A percentile compares a stretch with the other conserved stretches of the same genome.
phyloP scores from a whole-genome alignment of 1,140 invertebrate genomes.

The Heliconius nattereri region DNA sequence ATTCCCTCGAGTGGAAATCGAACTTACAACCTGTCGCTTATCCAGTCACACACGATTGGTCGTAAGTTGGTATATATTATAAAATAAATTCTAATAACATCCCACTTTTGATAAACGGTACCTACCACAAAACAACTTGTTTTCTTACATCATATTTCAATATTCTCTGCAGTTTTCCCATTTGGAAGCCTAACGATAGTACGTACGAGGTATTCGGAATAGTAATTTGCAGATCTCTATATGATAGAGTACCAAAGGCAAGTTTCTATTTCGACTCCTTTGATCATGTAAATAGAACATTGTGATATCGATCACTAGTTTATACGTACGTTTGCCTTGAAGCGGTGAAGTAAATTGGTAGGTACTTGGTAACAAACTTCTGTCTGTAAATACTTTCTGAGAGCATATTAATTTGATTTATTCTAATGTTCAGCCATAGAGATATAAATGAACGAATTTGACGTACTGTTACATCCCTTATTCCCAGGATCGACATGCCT shows the following conservation, averaged over 20 bases:
- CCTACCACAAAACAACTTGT: neutral
- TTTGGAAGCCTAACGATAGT: neutral
- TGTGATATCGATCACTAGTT: slow-evolving; percentile 3
- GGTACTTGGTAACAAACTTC: slow-evolving; percentile 15
- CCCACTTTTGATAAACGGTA: neutral
- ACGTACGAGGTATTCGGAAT: neutral
- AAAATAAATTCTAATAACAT: neutral
- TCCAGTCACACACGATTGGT: no score
- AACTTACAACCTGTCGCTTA: no score
- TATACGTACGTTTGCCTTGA: slow-evolving; percentile 10
- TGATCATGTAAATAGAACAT: slow-evolving; percentile 14
- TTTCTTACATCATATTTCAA: neutral
- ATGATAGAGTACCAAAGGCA: slow-evolving; percentile 10
- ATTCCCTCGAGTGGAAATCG: no score
- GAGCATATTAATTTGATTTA: neutral
- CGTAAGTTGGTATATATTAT: no score
- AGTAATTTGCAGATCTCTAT: slow-evolving; percentile 13
- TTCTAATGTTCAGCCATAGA: neutral
- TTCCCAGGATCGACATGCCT: no score
- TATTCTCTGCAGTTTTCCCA: slow-evolving; percentile 4
- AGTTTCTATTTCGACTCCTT: slow-evolving; percentile 4
- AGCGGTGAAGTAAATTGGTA: neutral
- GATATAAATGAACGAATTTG: neutral
- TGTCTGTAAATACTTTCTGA: slow-evolving; percentile 12
- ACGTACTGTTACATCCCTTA: neutral